Conservation (phyloP, 2,888 invertebrate species). For the Neria commutata region DNA sequence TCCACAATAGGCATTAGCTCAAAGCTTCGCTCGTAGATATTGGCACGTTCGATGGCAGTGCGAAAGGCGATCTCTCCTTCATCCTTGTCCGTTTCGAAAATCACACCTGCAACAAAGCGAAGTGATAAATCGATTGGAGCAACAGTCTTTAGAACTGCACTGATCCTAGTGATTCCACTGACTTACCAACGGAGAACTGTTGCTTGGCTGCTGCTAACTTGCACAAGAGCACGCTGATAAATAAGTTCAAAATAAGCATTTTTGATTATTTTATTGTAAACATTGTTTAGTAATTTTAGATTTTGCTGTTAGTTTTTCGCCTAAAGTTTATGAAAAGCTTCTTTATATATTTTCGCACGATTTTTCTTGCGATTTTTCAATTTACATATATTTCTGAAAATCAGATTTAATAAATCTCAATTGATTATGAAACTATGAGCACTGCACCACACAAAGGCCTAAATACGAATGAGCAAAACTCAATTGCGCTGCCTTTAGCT, state of each 20-base stretch:
- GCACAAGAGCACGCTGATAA: background rate
- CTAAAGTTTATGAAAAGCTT: no score
- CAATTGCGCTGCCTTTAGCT: slow-evolving; percentile 2
- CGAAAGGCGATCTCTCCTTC: slow-evolving; percentile 69
- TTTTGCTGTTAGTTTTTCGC: no score
- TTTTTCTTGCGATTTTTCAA: slow-evolving; percentile 22
- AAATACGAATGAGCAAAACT: slow-evolving; percentile 36
- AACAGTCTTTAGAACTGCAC: no score
- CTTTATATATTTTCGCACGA: no score
- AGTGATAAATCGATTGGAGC: background rate
- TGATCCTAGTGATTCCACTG: background rate
- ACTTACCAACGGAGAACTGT: slow-evolving; percentile 46
- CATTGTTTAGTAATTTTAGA: no score
- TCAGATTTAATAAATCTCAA: no score
- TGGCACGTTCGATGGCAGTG: slow-evolving; percentile 64
- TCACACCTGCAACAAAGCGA: slow-evolving; percentile 47
- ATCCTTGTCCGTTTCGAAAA: slow-evolving; percentile 65
- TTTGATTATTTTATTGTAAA: background rate
- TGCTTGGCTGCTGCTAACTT: slow-evolving; percentile 32
- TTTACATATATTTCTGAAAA: slow-evolving; percentile 38
- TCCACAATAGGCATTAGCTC: slow-evolving; percentile 51
- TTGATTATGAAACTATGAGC: slow-evolving; percentile 17
- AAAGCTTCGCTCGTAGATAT: slow-evolving; percentile 57
- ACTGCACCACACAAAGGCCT: slow-evolving; percentile 35
- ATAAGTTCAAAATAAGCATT: background rate